Evolutionary conservation across 2,888 invertebrate genomes (phyloP).

Genomic region (Drosophila peninsularis): DNA sequence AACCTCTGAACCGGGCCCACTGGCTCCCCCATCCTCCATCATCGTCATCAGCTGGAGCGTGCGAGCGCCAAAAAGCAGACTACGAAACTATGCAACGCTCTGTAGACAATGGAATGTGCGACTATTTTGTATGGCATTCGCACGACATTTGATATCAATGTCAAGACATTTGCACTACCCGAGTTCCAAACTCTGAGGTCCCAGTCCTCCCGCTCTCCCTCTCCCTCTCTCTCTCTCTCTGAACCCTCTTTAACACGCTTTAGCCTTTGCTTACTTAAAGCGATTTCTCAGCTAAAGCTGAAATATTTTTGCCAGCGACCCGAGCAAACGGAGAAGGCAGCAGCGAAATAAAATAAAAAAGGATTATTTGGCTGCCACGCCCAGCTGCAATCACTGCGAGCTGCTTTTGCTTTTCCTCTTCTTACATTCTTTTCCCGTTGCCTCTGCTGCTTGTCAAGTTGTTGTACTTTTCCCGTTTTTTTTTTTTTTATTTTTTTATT

Average conservation of each 20-base stretch:
- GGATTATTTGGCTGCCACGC: conserved; percentile 67
- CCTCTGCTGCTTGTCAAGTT: conserved; percentile 50
- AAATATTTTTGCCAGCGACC: conserved; percentile 46
- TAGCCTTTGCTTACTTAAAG: conserved; percentile 61
- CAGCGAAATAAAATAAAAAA: conserved; percentile 44
- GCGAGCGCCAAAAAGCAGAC: conserved; percentile 59
- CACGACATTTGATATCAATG: conserved; percentile 79
- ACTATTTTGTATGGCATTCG: conserved; percentile 50
- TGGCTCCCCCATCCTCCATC: conserved; percentile 16
- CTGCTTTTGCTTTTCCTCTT: conserved; percentile 23
- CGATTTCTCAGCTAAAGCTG: conserved; percentile 45
- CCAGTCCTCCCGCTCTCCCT: no score
- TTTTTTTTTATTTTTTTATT: conserved; percentile 37
- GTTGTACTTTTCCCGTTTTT: conserved; percentile 3
- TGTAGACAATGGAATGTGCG: conserved; percentile 58
- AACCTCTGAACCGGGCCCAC: conserved; percentile 1
- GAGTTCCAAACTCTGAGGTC: not conserved
- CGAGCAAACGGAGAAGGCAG: conserved; percentile 16
- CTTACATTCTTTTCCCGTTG: conserved; percentile 13
- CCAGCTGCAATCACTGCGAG: conserved; percentile 51
- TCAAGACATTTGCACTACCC: conserved; percentile 65
- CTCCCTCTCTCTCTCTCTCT: no score
- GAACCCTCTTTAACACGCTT: conserved; percentile 9
- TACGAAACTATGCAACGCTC: conserved; percentile 54
- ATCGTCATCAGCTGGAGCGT: conserved; percentile 19